A percentile compares a stretch with the other conserved stretches of the same genome.
phyloP scores from a whole-genome alignment of 1,140 invertebrate species.

The Zaprionus africanus region DNA sequence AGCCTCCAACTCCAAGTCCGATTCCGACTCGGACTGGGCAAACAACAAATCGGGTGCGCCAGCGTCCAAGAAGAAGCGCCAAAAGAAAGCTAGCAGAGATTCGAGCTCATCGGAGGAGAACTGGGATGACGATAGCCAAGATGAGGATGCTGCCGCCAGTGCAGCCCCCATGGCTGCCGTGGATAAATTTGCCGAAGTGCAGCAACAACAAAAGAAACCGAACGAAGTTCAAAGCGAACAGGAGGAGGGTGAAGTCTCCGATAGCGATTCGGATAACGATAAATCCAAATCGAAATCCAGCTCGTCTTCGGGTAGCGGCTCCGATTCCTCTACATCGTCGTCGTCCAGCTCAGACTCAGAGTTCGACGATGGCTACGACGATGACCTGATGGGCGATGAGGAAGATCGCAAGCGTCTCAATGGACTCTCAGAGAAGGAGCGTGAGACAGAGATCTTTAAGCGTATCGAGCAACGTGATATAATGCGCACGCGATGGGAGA shows the following conservation, averaged over 20 bases:
- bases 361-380: constrained; percentile 92
- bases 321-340: constrained; percentile 72
- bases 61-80: constrained; percentile 87
- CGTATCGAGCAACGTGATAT: constrained; percentile 96
- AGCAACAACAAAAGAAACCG: constrained; percentile 23
- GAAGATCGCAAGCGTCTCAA: constrained; percentile 95
- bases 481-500: constrained; percentile 97
- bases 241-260: constrained; percentile 79
- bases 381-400: constrained; percentile 98
- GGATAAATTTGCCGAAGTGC: constrained; percentile 18
- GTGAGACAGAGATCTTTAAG: constrained; percentile 98
- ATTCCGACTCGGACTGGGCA: constrained; percentile 86
- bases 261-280: constrained; percentile 70
- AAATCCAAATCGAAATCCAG: constrained; percentile 57
- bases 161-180: background rate
- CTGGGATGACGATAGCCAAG: constrained; percentile 71
- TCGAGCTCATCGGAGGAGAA: constrained; percentile 87
- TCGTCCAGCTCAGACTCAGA: constrained; percentile 85
- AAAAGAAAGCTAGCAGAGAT: constrained; percentile 86
- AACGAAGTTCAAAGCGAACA: constrained; percentile 51
- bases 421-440: constrained; percentile 97
- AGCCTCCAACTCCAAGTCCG: constrained; percentile 84
- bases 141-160: constrained; percentile 32
- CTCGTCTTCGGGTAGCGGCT: constrained; percentile 44
- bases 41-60: constrained; percentile 76